Evolutionary conservation across 2,888 invertebrate species (phyloP).

Genomic region (Tribolium freemani): DNA sequence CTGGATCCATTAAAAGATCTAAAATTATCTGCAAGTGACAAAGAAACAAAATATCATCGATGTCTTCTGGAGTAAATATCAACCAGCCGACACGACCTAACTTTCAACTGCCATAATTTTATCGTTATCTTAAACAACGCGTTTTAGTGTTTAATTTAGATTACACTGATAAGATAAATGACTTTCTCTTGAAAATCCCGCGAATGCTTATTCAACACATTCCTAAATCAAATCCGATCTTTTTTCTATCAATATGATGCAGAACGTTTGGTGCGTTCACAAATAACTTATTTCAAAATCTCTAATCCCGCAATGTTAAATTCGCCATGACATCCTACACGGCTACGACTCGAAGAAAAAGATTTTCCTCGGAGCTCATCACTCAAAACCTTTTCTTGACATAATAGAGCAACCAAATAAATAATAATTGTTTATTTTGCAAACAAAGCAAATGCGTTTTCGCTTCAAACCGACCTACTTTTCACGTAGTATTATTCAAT

Average conservation of each 20-base stretch:
- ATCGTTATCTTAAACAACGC: background rate
- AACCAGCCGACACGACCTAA: background rate
- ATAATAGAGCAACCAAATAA: background rate
- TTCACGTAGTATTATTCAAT: background rate
- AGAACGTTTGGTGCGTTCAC: background rate
- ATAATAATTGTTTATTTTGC: background rate
- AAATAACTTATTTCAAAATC: background rate
- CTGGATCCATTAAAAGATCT: constrained; percentile 12
- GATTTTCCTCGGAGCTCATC: background rate
- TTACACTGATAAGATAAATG: background rate
- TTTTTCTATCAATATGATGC: background rate
- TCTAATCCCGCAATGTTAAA: background rate
- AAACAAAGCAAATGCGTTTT: background rate
- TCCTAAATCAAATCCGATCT: background rate
- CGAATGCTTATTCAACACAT: background rate
- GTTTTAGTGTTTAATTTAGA: constrained; percentile 1
- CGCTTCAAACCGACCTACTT: background rate
- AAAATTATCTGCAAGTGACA: background rate
- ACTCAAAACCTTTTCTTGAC: background rate
- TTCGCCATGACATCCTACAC: background rate
- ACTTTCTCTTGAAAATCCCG: background rate
- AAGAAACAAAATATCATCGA: background rate
- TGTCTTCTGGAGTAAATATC: background rate
- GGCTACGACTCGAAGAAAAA: background rate
- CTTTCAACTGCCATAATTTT: background rate